Evolutionary conservation across 2,797 vertebrate species (phyloP), one percentile per base, ranked within the genome.

Genomic region (Cryptoprocta ferox): DNA sequence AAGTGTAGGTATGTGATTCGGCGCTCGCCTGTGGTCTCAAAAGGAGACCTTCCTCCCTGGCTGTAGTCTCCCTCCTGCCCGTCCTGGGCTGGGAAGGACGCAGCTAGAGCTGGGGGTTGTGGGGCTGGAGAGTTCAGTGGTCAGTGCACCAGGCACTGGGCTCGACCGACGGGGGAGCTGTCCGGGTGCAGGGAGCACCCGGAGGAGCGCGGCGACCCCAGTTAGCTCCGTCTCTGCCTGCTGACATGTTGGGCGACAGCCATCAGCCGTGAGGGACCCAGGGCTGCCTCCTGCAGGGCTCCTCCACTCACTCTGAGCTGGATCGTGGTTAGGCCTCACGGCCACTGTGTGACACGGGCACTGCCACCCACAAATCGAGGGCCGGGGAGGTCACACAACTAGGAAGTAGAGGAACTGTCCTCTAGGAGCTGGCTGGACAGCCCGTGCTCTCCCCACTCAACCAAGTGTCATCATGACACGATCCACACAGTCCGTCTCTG

Each of bases 181-280:
- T 24, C 63, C 56, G 32, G 63, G 12, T 15, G 0, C 18, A 15
- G 42, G 37, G 45, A 87, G 26, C 82, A 61, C 45, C 6, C 1
- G 70, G 37, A 65, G 56, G 26, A 42, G 13, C 14, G 30, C 37
- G 6, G 30, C 3, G 2, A 15, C 76, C 28, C 3, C 37, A 35
- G 30, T n/a, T 3, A 0, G 24, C 50, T 39, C 56, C 0, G 0
- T 37, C 16, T 11, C 37, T 50, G 35, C 45, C 35, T 42, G 9
- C 53, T 35, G 89, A 50, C 10, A 37, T 59, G 1, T 9, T 11
- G n/a, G 32, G 66, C 7, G 14, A 24, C 59, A 50, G 61, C 48
- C 75, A 50, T 12, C 70, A 92, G 76, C 37, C 68, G 6, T 15
- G 56, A 68, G 90, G 48, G 6, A 78, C 45, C 59, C 0, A 0